Conservation (phyloP, 2,113 vertebrate species). For the Calcarius ornatus region DNA sequence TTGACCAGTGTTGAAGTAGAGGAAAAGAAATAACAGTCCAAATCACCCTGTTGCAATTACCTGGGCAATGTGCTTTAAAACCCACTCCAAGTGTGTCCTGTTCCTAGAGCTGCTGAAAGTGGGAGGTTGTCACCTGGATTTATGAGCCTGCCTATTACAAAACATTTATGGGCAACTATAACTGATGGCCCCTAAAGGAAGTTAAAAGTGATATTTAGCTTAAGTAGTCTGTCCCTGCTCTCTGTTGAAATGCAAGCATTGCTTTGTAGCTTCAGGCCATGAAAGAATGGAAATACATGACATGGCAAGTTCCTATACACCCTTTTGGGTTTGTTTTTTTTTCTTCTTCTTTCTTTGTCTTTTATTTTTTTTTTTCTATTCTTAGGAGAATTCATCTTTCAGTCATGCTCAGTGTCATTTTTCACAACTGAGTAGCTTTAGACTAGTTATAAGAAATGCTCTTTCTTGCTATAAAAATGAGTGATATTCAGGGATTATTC, state of each 20-base stretch:
- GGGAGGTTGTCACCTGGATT: constrained; percentile 20
- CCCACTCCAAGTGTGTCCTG: background rate
- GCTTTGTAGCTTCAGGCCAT: constrained; percentile 43
- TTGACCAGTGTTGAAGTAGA: background rate
- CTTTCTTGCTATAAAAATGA: constrained; percentile 65
- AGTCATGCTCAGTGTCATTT: constrained; percentile 55
- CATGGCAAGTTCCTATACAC: constrained; percentile 36
- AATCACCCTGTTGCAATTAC: background rate
- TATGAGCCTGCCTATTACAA: constrained; percentile 21
- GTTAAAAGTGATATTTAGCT: constrained; percentile 52
- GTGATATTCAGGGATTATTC: constrained; percentile 12
- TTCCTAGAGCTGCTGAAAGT: background rate
- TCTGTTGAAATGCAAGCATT: constrained; percentile 28
- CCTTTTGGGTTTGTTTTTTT: background rate
- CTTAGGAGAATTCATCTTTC: constrained; percentile 55
- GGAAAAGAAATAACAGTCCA: background rate
- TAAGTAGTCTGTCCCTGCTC: background rate
- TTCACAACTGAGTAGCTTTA: constrained; percentile 61
- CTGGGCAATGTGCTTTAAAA: background rate
- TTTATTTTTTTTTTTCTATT: background rate
- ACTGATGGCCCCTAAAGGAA: constrained; percentile 25
- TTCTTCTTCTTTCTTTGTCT: background rate
- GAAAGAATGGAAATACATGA: constrained; percentile 42
- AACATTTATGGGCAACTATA: constrained; percentile 21
- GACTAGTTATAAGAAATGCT: constrained; percentile 22